phyloP scores from a whole-genome alignment of 2,113 vertebrate species.

The Mesocricetus auratus region DNA sequence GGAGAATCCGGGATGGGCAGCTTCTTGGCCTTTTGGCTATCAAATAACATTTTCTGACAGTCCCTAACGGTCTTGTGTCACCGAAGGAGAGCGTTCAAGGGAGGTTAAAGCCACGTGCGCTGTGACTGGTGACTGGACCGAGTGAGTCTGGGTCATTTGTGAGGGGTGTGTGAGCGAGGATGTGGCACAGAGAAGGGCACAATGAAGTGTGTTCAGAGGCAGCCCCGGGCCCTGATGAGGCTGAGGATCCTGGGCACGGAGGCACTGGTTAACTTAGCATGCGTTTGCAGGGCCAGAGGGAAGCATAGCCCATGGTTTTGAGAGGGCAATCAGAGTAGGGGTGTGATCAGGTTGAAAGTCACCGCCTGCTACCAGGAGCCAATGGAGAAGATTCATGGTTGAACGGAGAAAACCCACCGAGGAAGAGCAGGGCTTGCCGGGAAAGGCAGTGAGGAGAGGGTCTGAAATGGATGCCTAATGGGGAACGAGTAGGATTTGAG shows the following conservation, averaged over 20 bases:
- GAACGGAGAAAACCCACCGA: background rate
- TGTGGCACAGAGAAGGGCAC: background rate
- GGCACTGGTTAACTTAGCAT: background rate
- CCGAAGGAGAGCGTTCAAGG: background rate
- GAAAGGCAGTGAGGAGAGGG: background rate
- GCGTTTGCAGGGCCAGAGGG: background rate
- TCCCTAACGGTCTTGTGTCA: background rate
- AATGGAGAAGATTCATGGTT: background rate
- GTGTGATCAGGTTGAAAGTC: background rate
- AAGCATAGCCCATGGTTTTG: too few relatives aligned
- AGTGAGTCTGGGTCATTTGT: background rate
- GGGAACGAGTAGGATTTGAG: background rate
- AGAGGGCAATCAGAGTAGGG: background rate
- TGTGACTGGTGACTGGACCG: background rate
- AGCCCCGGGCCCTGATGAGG: background rate
- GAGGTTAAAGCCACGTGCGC: background rate
- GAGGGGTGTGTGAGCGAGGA: background rate
- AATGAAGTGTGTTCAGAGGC: background rate
- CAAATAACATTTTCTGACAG: background rate
- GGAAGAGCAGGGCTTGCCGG: background rate
- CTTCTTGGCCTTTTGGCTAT: background rate
- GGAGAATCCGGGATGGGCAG: background rate
- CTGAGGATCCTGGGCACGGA: background rate
- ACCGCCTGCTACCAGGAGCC: rapidly evolving
- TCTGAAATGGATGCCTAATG: background rate